These are phyloP conservation scores for Drosophila orena DNA, from an alignment of 1,140 invertebrate species.

Conservation along the genomic window DNA sequence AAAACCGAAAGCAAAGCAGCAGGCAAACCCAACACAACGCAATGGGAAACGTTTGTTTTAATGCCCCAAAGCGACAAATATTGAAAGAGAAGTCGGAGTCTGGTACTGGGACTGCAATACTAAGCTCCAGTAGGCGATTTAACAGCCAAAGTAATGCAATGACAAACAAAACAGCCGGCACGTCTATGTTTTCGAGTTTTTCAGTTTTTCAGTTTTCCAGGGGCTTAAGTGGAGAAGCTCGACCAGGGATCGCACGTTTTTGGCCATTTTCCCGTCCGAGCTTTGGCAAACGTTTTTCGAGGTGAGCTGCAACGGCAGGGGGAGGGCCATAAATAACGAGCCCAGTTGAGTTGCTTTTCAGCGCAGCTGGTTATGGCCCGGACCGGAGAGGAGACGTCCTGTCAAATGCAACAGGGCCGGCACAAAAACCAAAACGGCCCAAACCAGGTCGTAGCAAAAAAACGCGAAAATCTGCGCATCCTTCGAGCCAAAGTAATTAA, in stretches of 20 bases:
- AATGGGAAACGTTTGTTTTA: slow-evolving; percentile 80
- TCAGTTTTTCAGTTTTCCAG: not conserved
- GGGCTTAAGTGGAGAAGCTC: not conserved
- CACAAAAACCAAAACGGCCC: slow-evolving; percentile 13
- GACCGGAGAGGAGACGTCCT: slow-evolving; percentile 20
- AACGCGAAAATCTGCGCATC: slow-evolving; percentile 59
- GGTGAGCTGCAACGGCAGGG: slow-evolving; percentile 2
- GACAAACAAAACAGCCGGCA: slow-evolving; percentile 76
- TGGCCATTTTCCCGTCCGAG: slow-evolving; percentile 34
- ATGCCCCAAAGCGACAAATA: slow-evolving; percentile 82
- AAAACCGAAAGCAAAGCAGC: slow-evolving; percentile 45
- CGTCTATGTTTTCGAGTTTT: slow-evolving; percentile 23
- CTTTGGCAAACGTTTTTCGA: slow-evolving; percentile 28
- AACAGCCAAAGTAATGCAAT: slow-evolving; percentile 79
- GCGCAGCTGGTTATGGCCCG: slow-evolving; percentile 29
- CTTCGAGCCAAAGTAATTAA: slow-evolving; percentile 75
- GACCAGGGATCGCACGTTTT: slow-evolving; percentile 24
- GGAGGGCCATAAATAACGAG: slow-evolving; percentile 71
- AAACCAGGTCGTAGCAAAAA: slow-evolving; percentile 15
- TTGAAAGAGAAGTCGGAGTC: slow-evolving; percentile 50
- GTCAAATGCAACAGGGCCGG: slow-evolving; percentile 75
- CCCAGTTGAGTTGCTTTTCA: slow-evolving; percentile 69
- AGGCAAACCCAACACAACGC: slow-evolving; percentile 65
- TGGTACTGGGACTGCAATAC: slow-evolving; percentile 36
- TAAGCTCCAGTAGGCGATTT: slow-evolving; percentile 69